A percentile compares a stretch with the other conserved stretches of the same genome.
Conservation (phyloP, 1,140 invertebrate species). For the Drosophila dunni region DNA sequence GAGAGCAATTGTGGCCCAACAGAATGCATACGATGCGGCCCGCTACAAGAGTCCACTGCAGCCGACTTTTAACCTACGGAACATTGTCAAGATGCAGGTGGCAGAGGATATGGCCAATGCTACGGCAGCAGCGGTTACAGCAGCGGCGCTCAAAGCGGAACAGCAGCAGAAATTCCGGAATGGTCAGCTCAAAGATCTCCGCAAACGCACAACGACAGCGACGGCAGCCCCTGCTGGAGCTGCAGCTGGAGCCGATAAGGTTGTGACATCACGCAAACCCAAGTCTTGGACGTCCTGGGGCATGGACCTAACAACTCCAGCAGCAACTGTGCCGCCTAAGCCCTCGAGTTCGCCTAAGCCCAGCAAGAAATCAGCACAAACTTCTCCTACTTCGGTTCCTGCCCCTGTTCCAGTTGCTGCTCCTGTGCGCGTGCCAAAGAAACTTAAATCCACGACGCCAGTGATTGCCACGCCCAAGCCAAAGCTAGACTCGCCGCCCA, state of each 20-base stretch:
- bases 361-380: slow-evolving; percentile 46
- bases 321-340: slow-evolving; percentile 44
- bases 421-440: slow-evolving; percentile 48
- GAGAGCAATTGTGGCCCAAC: slow-evolving; percentile 88
- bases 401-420: slow-evolving; percentile 1
- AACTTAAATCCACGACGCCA: slow-evolving; percentile 42
- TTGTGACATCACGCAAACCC: slow-evolving; percentile 32
- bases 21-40: slow-evolving; percentile 85
- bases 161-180: slow-evolving; percentile 40
- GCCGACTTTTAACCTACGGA: slow-evolving; percentile 87
- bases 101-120: slow-evolving; percentile 50
- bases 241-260: not conserved
- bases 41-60: slow-evolving; percentile 85
- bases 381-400: not conserved
- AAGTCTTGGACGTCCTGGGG: slow-evolving; percentile 68
- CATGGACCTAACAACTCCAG: slow-evolving; percentile 49
- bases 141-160: slow-evolving; percentile 30
- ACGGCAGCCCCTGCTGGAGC: not conserved
- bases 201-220: slow-evolving; percentile 41
- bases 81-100: slow-evolving; percentile 75
- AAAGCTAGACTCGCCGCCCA: slow-evolving; percentile 34
- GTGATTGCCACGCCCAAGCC: slow-evolving; percentile 35
- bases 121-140: slow-evolving; percentile 27
- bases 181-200: slow-evolving; percentile 51
- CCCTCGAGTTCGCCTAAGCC: slow-evolving; percentile 45